A percentile compares a stretch with the other conserved stretches of the same genome.
Conservation (phyloP, 2,888 invertebrate genomes). For the Diplazon laetatorius region DNA sequence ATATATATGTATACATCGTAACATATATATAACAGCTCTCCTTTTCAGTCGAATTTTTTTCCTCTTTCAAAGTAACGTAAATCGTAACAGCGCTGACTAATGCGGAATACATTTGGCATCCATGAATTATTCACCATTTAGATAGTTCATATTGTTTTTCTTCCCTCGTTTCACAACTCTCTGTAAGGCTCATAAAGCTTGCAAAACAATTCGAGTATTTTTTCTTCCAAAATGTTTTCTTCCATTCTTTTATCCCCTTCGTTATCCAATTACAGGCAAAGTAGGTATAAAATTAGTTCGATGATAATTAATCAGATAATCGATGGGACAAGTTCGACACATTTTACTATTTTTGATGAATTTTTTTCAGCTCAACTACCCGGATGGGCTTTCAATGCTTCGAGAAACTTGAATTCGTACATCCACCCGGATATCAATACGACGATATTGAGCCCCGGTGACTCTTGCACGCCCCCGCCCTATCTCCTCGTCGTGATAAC, state of each 20-base stretch:
- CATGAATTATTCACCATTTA: constrained; percentile 12
- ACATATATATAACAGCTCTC: too few relatives aligned
- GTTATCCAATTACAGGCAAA: not conserved
- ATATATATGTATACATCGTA: too few relatives aligned
- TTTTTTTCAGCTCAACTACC: constrained; percentile 80
- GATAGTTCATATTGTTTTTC: constrained; percentile 20
- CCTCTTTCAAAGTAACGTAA: not conserved
- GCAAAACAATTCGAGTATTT: not conserved
- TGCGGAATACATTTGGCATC: constrained; percentile 10
- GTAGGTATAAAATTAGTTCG: constrained; percentile 3
- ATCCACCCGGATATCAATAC: constrained; percentile 89
- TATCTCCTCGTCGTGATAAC: constrained; percentile 90
- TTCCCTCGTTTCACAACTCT: not conserved
- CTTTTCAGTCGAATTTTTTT: not conserved
- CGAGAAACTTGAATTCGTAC: constrained; percentile 88
- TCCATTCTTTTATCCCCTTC: too few relatives aligned
- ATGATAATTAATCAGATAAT: not conserved
- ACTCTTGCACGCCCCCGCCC: constrained; percentile 84
- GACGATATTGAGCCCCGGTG: constrained; percentile 85
- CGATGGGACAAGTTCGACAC: not conserved
- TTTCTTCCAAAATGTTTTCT: too few relatives aligned
- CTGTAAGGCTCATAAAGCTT: constrained; percentile 13
- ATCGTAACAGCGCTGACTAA: not conserved
- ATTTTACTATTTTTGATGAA: not conserved
- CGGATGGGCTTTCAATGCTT: constrained; percentile 90